Evolutionary conservation across 2,797 vertebrate genomes (phyloP), one percentile per base, ranked within the genome.

Genomic region (Acanthornis magna): DNA sequence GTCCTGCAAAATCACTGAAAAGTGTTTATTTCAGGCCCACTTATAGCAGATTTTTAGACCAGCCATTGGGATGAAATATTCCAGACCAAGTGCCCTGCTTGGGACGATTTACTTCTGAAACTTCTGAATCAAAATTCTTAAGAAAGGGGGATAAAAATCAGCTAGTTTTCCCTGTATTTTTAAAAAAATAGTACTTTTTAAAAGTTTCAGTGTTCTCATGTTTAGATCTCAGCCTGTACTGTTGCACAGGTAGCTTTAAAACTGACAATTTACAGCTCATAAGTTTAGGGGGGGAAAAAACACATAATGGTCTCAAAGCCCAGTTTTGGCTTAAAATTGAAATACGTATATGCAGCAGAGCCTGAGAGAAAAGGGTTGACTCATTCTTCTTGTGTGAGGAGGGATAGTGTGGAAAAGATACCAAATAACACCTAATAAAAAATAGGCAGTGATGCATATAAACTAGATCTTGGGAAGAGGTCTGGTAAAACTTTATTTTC

Each of bases 341-440:
- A 74, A 71, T 94, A 89, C 3, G 3, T 89, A 79, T 57, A 63
- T 87, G 42, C 32, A 74, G 87, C 68, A 76, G 82, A 85, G 78
- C 60, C 55, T 68, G 45, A 67, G 74, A 94, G 91, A 91, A 91
- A 90, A 70, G 63, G n/a, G 20, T 92, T 96, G 91, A 93, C 71
- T 96, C 93, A 92, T 82, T 93, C 89, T 95, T 84, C 92, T 89
- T 77, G 74, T 89, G 85, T 81, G 84, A 84, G 87, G 58, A 95
- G 68, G 94, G 55, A 79, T 36, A 66, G 80, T 57, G 86, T 93
- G 94, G 95, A 96, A 97, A 96, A 96, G 91, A 88, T 70, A 96
- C 84, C 89, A 80, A 95, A 95, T 94, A 96, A 14, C 91, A 96
- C 91, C 84, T 95, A 93, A 93, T 95, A 94, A 95, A 95, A 93